A percentile compares a stretch with the other conserved stretches of the same genome.
These are phyloP conservation scores for Napeogenes inachia DNA, from an alignment of 2,888 invertebrate genomes.

Conservation along the genomic window DNA sequence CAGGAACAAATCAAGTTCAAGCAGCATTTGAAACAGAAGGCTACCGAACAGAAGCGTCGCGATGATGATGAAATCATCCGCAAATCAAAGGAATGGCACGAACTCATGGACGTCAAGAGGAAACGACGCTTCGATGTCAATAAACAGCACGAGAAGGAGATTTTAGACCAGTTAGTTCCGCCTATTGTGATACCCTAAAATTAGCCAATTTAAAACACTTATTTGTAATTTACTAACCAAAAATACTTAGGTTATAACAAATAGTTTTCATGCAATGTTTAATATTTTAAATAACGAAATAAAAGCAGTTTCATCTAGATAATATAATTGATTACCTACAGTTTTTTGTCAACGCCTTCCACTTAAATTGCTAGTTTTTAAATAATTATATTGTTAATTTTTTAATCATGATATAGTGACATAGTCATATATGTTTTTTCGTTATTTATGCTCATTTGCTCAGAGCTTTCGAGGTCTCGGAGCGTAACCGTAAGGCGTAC, in stretches of 20 bases:
- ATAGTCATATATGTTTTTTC: background rate
- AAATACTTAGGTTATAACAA: too few relatives aligned
- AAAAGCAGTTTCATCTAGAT: too few relatives aligned
- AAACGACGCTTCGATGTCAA: constrained; percentile 50
- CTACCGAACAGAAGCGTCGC: constrained; percentile 43
- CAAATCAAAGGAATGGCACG: constrained; percentile 59
- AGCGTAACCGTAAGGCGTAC: constrained; percentile 53
- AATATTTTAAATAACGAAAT: too few relatives aligned
- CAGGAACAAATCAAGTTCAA: constrained; percentile 60
- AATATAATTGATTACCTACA: too few relatives aligned
- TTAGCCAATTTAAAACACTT: too few relatives aligned
- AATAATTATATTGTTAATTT: too few relatives aligned
- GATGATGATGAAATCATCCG: constrained; percentile 52
- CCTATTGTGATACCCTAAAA: too few relatives aligned
- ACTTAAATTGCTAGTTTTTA: too few relatives aligned
- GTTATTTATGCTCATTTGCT: background rate
- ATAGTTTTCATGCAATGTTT: too few relatives aligned
- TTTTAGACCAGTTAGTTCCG: constrained; percentile 57
- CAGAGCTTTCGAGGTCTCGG: constrained; percentile 57
- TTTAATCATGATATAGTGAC: too few relatives aligned
- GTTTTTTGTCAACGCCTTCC: too few relatives aligned
- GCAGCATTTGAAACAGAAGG: constrained; percentile 46
- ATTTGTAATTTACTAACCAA: too few relatives aligned
- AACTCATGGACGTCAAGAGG: constrained; percentile 41
- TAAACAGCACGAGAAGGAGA: constrained; percentile 58